Conservation (phyloP, 2,113 vertebrate genomes). For the Telmatochromis brachygnathus region DNA sequence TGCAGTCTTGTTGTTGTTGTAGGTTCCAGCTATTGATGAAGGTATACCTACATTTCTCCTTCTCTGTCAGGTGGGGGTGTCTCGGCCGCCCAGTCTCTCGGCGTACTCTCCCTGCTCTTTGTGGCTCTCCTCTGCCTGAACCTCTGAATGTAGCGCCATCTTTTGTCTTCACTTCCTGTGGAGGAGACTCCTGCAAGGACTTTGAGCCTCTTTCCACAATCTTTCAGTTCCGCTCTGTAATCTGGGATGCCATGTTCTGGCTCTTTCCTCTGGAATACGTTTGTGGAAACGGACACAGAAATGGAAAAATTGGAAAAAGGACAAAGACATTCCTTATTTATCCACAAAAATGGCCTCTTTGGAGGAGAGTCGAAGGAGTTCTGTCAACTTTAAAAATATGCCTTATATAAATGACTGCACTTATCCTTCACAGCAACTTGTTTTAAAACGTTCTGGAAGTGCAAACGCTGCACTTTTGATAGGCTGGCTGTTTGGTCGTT, state of each 20-base stretch:
- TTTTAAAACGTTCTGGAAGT: constrained; percentile 64
- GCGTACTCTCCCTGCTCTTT: constrained; percentile 73
- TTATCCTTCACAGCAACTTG: constrained; percentile 84
- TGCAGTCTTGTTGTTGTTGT: not conserved
- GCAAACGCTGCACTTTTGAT: not conserved
- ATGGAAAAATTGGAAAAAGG: constrained; percentile 64
- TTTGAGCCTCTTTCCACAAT: constrained; percentile 69
- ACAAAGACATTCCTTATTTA: constrained; percentile 81
- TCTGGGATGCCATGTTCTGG: constrained; percentile 74
- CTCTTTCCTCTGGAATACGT: constrained; percentile 57
- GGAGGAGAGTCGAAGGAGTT: constrained; percentile 79
- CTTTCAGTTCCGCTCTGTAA: constrained; percentile 74
- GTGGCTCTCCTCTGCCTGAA: constrained; percentile 74
- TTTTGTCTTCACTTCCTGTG: constrained; percentile 64
- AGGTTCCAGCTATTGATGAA: not conserved
- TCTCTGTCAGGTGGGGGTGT: constrained; percentile 55
- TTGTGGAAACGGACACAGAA: constrained; percentile 63
- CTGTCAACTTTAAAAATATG: constrained; percentile 93
- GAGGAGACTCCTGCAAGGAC: constrained; percentile 76
- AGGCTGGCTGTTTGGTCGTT: constrained; percentile 7
- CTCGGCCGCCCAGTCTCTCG: constrained; percentile 30
- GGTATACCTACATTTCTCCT: not conserved
- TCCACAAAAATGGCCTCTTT: constrained; percentile 70
- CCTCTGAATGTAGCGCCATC: constrained; percentile 87
- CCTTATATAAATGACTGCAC: constrained; percentile 91